Conservation (phyloP, 2,797 vertebrate species). For the Semotilus atromaculatus region DNA sequence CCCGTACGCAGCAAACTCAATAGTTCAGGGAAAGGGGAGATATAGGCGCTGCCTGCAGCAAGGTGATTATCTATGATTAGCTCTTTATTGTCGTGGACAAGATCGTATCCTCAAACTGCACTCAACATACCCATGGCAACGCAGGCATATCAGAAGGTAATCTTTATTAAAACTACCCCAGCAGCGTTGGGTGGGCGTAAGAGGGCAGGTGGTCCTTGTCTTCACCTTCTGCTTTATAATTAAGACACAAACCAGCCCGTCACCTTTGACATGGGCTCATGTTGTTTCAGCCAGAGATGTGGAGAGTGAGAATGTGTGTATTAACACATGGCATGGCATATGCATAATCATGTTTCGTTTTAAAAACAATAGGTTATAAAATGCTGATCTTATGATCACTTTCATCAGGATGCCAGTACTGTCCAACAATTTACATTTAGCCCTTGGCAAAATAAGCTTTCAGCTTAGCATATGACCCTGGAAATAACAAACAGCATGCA, state of each 20-base stretch:
- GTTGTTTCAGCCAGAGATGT: background rate
- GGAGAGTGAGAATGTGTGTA: background rate
- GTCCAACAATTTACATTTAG: background rate
- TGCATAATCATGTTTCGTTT: slow-evolving; percentile 26
- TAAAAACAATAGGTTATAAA: background rate
- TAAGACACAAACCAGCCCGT: slow-evolving; percentile 25
- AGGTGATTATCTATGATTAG: slow-evolving; percentile 70
- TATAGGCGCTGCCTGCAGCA: slow-evolving; percentile 50
- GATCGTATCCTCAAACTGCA: slow-evolving; percentile 49
- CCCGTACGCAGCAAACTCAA: slow-evolving; percentile 41
- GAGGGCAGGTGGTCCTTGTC: slow-evolving; percentile 40
- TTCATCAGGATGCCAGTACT: background rate
- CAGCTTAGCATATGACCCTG: slow-evolving; percentile 43
- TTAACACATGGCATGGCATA: slow-evolving; percentile 18
- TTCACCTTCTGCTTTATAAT: slow-evolving; percentile 42
- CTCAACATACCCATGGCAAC: slow-evolving; percentile 59
- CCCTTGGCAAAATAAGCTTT: slow-evolving; percentile 7
- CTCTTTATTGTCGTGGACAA: slow-evolving; percentile 60
- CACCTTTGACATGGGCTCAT: slow-evolving; percentile 43
- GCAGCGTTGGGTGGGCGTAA: slow-evolving; percentile 39
- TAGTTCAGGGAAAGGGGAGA: slow-evolving; percentile 43
- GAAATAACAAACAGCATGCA: slow-evolving; percentile 56
- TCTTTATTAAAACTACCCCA: slow-evolving; percentile 41
- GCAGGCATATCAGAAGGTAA: slow-evolving; percentile 61
- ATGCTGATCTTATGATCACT: background rate